phyloP scores from a whole-genome alignment of 1,140 invertebrate species.

The Pinna nobilis region DNA sequence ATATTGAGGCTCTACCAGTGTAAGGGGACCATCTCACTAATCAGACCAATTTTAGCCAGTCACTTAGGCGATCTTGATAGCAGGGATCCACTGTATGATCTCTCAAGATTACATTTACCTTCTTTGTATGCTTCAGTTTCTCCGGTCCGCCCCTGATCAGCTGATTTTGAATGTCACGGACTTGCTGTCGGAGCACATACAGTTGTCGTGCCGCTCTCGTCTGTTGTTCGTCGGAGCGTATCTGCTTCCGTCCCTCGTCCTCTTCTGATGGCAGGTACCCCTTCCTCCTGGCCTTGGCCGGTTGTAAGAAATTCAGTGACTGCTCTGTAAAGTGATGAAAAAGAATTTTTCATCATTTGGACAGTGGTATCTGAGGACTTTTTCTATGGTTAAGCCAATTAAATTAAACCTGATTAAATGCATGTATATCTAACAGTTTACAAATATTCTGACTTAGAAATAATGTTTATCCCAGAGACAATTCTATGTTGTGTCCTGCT shows the following conservation, averaged over 20 bases:
- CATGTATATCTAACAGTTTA: no score
- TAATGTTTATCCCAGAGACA: no score
- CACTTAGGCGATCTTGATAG: no score
- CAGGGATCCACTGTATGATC: no score
- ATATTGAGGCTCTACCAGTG: no score
- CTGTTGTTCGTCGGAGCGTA: slow-evolving; percentile 56
- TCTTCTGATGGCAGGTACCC: slow-evolving; percentile 60
- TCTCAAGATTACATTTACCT: slow-evolving; percentile 41
- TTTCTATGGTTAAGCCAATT: no score
- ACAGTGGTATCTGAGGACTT: no score
- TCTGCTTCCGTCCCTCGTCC: slow-evolving; percentile 45
- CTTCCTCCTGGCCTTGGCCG: slow-evolving; percentile 36
- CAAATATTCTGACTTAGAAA: no score
- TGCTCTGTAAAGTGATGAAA: slow-evolving; percentile 42
- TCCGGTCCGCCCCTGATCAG: slow-evolving; percentile 36
- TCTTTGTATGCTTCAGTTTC: slow-evolving; percentile 58
- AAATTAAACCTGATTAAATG: no score
- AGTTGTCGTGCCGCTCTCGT: slow-evolving; percentile 57
- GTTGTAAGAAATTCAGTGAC: slow-evolving; percentile 47
- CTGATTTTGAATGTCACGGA: slow-evolving; percentile 61
- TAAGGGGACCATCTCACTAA: no score
- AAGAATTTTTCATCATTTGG: not conserved
- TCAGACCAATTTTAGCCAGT: no score
- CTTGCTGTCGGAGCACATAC: slow-evolving; percentile 65
- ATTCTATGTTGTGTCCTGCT: no score